Evolutionary conservation across 2,888 invertebrate genomes (phyloP), one percentile per base, ranked within the genome.

Genomic region (Ectropis crepuscularia): DNA sequence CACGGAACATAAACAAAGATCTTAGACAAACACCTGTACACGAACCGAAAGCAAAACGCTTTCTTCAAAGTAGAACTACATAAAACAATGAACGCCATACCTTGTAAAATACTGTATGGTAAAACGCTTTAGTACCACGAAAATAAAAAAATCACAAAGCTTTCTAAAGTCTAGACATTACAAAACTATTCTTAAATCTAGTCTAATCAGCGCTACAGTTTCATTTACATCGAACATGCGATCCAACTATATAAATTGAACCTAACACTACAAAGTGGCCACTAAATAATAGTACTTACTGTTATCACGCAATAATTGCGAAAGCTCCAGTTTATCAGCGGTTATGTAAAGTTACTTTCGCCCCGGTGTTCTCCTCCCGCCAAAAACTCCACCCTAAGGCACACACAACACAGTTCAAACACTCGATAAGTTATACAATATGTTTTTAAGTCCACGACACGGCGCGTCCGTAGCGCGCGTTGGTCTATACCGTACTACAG

Each of bases 281-380:
- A 54, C 46, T 57, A 51, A 55, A 63, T 61, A 61, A 61, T 61
- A 58, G 76, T 81, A 92, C 92, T 92, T 80, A 92, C 92, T 88
- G 85, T 88, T 90, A 90, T 90, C 90, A 87, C 85, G 85, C 84
- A 84, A 88, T 84, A 80, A 88, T 87, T 85, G 86, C 85, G 81
- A 87, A 87, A 87, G 84, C 79, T 81, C 79, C 80, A 79, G 83
- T 84, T 71, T 89, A 89, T 88, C 87, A 86, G 85, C 73, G 75
- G 79, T 87, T 86, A 86, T 81, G 81, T 85, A 86, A 86, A 86
- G 72, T 78, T 77, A 85, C 85, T 84, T 84, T 86, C 86, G 77
- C 82, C 81, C 78, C 79, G 78, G 78, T 50, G 53, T n/a, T 46
- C 38, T 39, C 73, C 78, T 87, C 88, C 87, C 87, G 84, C 81